phyloP scores from a whole-genome alignment of 1,140 invertebrate species.

The Ridgeia piscesae region DNA sequence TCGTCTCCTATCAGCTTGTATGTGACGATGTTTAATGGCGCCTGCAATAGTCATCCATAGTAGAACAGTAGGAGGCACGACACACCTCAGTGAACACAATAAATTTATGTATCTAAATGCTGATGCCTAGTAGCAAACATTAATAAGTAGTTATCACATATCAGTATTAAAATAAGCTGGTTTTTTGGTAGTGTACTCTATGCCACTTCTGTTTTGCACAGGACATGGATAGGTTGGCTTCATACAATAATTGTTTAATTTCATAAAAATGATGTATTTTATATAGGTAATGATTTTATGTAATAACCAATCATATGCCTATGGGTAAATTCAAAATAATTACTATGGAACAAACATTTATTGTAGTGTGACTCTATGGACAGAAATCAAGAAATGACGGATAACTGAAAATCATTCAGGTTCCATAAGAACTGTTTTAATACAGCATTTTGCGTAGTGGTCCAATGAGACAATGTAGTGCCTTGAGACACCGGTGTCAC shows the following conservation, averaged over 20 bases:
- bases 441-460: not conserved
- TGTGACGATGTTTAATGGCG: constrained; percentile 14
- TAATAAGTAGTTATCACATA: not conserved
- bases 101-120: not conserved
- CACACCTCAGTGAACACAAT: too few species aligned
- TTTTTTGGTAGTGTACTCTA: not conserved
- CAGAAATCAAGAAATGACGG: not conserved
- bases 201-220: not conserved
- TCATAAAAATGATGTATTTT: not conserved
- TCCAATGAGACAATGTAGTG: not conserved
- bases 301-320: too few species aligned
- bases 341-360: not conserved
- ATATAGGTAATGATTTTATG: not conserved
- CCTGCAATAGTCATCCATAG: not conserved
- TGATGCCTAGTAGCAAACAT: not conserved
- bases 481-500: not conserved
- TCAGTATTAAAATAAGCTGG: not conserved
- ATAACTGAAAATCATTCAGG: not conserved
- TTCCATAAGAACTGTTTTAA: not conserved
- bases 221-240: not conserved
- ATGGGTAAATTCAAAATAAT: not conserved
- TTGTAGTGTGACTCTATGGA: not conserved
- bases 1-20: constrained; percentile 26
- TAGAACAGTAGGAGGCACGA: too few species aligned
- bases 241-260: not conserved